Evolutionary conservation across 2,113 vertebrate species (phyloP).

Genomic region (Mungos mungo): DNA sequence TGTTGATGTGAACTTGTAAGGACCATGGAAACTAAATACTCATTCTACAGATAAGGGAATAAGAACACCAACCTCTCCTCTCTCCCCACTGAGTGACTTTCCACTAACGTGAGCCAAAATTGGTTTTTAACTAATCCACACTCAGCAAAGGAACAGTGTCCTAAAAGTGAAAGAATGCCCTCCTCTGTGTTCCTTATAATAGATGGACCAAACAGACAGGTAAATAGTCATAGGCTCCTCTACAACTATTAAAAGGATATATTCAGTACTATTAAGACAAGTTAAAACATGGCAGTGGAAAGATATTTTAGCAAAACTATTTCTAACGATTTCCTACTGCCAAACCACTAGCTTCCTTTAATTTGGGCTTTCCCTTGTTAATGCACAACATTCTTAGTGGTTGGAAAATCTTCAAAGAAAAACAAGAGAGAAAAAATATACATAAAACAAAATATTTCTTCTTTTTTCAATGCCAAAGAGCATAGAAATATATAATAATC

Average conservation of each 20-base stretch:
- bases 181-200: neutral
- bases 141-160: slow-evolving; percentile 31
- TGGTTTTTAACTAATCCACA: neutral
- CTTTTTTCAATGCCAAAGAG: neutral
- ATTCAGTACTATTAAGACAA: slow-evolving; percentile 66
- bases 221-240: slow-evolving; percentile 34
- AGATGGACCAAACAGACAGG: slow-evolving; percentile 16
- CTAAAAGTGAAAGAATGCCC: neutral
- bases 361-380: slow-evolving; percentile 71
- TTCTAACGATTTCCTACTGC: slow-evolving; percentile 56
- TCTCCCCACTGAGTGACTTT: slow-evolving; percentile 49
- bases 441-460: neutral
- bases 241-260: slow-evolving; percentile 54
- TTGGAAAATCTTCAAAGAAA: slow-evolving; percentile 71
- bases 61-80: neutral
- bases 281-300: slow-evolving; percentile 58
- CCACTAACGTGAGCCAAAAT: slow-evolving; percentile 3
- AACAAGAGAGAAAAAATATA: neutral
- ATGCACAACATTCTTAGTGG: slow-evolving; percentile 38
- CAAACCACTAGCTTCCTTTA: slow-evolving; percentile 75
- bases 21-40: slow-evolving; percentile 57
- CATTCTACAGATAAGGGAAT: slow-evolving; percentile 61
- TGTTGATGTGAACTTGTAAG: slow-evolving; percentile 34
- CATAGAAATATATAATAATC: slow-evolving; percentile 19
- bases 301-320: slow-evolving; percentile 51